Conservation (phyloP, 23 tunicate genomes). For the Botrylloides violaceus region DNA sequence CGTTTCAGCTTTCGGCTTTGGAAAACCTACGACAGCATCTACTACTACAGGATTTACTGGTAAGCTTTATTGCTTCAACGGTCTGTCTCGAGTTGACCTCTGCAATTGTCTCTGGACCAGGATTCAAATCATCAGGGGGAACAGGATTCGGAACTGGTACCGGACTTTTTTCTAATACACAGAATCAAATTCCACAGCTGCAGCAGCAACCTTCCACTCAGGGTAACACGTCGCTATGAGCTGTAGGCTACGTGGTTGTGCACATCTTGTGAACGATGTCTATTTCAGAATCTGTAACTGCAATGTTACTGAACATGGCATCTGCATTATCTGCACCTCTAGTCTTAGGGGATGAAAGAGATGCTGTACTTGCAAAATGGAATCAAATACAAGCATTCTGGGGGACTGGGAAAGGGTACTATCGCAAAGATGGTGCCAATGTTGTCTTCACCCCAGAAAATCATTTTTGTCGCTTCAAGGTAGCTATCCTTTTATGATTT, state of each 20-base stretch:
- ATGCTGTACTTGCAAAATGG: slow-evolving; percentile 79
- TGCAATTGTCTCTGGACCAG: not conserved
- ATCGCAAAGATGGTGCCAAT: slow-evolving; percentile 67
- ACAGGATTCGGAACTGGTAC: not conserved
- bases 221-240: not conserved
- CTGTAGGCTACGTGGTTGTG: not conserved
- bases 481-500: slow-evolving; percentile 3
- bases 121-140: not conserved
- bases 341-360: slow-evolving; percentile 89
- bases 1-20: slow-evolving; percentile 14
- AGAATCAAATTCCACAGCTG: slow-evolving; percentile 10
- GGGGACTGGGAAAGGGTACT: slow-evolving; percentile 92
- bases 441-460: slow-evolving; percentile 69
- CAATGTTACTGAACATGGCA: slow-evolving; percentile 58
- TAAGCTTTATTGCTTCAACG: not conserved
- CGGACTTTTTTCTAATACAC: slow-evolving; percentile 1
- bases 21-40: slow-evolving; percentile 18
- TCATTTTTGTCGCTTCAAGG: slow-evolving; percentile 94
- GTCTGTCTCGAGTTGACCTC: not conserved
- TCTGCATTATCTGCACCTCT: slow-evolving; percentile 84
- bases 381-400: slow-evolving; percentile 96
- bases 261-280: not conserved
- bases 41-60: not conserved
- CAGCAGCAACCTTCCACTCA: not conserved
- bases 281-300: slow-evolving; percentile 24